Evolutionary conservation across 2,113 vertebrate species (phyloP), one percentile per base, ranked within the genome.

Genomic region (Ranitomeya imitator): DNA sequence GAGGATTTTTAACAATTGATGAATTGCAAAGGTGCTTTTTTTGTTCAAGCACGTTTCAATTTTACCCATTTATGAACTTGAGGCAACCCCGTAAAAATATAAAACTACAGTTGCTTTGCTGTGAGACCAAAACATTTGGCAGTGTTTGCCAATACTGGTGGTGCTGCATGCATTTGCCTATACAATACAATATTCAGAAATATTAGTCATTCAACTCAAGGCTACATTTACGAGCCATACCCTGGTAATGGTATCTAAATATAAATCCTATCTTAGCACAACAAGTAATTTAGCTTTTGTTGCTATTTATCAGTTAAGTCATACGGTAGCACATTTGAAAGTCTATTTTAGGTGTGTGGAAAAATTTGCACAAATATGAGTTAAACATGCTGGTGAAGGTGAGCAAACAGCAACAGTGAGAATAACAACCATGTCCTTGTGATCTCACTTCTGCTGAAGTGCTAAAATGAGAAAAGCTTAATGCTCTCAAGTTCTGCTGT

Each of bases 361-460:
- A 19, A 61, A 37, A 23, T 61, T 18, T 81, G 13, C 16, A 59
- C 65, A 84, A 31, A 52, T 67, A 67, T 51, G 21, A 83, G 81
- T 83, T 69, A 65, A 83, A 69, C 82, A 55, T 71, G 65, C 51
- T 69, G n/a, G 12, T 37, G 71, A 81, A 81, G 79, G 79, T 81
- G 57, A 71, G 51, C 13, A 67, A 84, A 84, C n/a, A 69, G 63
- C 45, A 26, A 14, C 15, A 16, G 82, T 84, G 63, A 69, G 65
- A 84, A 69, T 71, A 71, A 55, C 65, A 84, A 14, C 51, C 65
- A 55, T 84, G 82, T 54, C 61, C 51, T 84, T 55, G 63, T 84
- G 45, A 84, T 84, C 63, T 26, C 82, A 84, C 82, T 26, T 54
- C 16, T 71, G 52, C 45, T 26, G 52, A 84, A 71, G 63, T 71